phyloP scores from a whole-genome alignment of 2,888 invertebrate species.

The Caenorhabditis imperialis region DNA sequence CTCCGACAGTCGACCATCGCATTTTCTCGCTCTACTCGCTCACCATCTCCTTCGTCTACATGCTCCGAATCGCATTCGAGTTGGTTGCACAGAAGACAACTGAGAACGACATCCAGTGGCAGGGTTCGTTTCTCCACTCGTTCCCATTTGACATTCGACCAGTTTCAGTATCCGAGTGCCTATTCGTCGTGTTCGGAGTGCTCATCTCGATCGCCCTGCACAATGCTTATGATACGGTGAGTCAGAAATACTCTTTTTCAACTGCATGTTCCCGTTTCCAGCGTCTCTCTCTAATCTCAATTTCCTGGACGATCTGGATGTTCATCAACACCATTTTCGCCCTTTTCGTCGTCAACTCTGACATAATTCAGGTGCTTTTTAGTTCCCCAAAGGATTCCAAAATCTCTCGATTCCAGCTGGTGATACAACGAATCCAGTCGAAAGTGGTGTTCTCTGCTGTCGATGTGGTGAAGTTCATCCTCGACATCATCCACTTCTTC shows the following conservation, averaged over 20 bases:
- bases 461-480: constrained; percentile 34
- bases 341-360: constrained; percentile 46
- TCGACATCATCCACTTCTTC: constrained; percentile 47
- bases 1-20: constrained; percentile 36
- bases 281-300: constrained; percentile 44
- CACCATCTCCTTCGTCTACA: constrained; percentile 44
- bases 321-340: constrained; percentile 52
- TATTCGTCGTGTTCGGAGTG: constrained; percentile 48
- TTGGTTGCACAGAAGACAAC: constrained; percentile 11
- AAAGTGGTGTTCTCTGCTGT: constrained; percentile 9
- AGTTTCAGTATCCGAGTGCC: constrained; percentile 50
- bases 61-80: constrained; percentile 46
- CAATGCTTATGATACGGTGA: constrained; percentile 50
- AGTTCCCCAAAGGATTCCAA: not conserved
- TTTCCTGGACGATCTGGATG: constrained; percentile 54
- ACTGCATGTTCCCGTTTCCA: constrained; percentile 5
- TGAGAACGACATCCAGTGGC: constrained; percentile 43
- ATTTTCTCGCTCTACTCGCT: constrained; percentile 44
- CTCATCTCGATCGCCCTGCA: constrained; percentile 48
- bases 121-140: constrained; percentile 46
- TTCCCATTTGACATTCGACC: too few relatives aligned
- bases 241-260: not conserved
- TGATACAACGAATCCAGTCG: constrained; percentile 30
- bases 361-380: constrained; percentile 39
- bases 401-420: constrained; percentile 29